Conservation (phyloP, 2,113 vertebrate genomes). For the Oplegnathus fasciatus region DNA sequence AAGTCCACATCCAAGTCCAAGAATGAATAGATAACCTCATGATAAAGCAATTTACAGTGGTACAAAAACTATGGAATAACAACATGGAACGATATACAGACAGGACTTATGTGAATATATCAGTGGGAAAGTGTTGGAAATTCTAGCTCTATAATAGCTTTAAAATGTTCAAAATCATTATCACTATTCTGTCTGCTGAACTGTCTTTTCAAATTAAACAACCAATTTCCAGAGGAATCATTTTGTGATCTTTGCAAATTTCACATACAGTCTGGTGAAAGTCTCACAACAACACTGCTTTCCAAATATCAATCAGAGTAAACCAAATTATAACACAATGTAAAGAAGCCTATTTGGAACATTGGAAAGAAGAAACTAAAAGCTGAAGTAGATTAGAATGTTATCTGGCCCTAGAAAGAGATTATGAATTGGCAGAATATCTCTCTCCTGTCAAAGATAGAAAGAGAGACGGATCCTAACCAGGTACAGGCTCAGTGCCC, state of each 20-base stretch:
- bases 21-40: conserved; percentile 40
- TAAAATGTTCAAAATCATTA: not conserved
- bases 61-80: not conserved
- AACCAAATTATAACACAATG: no score
- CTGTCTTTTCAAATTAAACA: not conserved
- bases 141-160: not conserved
- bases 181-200: not conserved
- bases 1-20: conserved; percentile 46
- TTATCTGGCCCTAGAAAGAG: no score
- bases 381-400: no score
- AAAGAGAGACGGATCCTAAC: no score
- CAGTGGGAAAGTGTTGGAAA: not conserved
- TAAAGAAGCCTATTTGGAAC: no score
- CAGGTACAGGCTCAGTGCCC: no score
- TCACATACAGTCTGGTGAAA: not conserved
- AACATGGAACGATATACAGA: not conserved
- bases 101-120: not conserved
- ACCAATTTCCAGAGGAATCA: not conserved
- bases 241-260: not conserved
- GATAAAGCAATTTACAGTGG: not conserved
- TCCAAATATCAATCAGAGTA: no score
- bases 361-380: no score
- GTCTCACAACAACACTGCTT: no score
- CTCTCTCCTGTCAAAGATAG: no score
- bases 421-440: no score